Evolutionary conservation across 1,140 invertebrate genomes (phyloP).

Genomic region (Drosophila sucinea): DNA sequence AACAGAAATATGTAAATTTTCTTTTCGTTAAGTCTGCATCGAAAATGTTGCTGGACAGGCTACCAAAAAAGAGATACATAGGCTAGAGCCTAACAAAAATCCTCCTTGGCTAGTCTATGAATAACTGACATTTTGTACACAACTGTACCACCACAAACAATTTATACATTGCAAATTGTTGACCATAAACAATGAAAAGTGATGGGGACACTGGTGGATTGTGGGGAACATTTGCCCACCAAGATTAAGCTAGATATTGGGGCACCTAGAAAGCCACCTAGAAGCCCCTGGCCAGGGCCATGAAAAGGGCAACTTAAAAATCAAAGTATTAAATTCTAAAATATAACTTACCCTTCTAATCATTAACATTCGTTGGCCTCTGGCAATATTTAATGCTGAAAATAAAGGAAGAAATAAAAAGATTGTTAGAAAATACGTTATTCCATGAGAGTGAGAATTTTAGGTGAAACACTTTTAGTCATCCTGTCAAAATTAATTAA

Average conservation of each 20-base stretch:
- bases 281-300: too few relatives aligned
- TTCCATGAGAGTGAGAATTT: too few relatives aligned
- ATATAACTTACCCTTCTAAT: too few relatives aligned
- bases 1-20: slow-evolving; percentile 82
- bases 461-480: too few relatives aligned
- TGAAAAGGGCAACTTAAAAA: too few relatives aligned
- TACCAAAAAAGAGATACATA: slow-evolving; percentile 23
- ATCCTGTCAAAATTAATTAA: too few relatives aligned
- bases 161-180: slow-evolving; percentile 34
- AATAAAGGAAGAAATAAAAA: too few relatives aligned
- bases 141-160: slow-evolving; percentile 55
- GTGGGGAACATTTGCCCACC: background rate
- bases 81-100: slow-evolving; percentile 53
- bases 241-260: background rate
- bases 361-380: too few relatives aligned
- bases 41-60: slow-evolving; percentile 53
- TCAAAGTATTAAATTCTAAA: too few relatives aligned
- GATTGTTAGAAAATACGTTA: too few relatives aligned
- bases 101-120: slow-evolving; percentile 21
- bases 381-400: too few relatives aligned
- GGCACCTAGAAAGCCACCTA: background rate
- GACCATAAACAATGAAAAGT: slow-evolving; percentile 54
- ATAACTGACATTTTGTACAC: slow-evolving; percentile 52
- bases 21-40: slow-evolving; percentile 64
- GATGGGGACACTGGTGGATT: background rate